phyloP scores from a whole-genome alignment of 2,113 vertebrate species.

The Brachypodius melanocephalos region DNA sequence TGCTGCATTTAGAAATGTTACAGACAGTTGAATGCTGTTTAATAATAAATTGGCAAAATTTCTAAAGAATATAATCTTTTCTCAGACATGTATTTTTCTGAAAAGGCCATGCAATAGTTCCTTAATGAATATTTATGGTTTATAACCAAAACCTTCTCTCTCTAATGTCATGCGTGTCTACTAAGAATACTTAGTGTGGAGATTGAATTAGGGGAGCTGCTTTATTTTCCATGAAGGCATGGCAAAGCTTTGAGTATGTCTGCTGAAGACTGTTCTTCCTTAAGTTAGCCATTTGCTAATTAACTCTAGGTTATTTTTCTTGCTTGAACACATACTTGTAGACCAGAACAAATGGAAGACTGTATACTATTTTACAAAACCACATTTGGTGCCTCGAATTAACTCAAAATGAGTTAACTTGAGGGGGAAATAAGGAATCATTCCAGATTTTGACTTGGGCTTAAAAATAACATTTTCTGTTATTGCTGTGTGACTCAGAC shows the following conservation, averaged over 20 bases:
- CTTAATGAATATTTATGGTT: slow-evolving; percentile 10
- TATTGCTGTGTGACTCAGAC: neutral
- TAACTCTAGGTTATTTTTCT: neutral
- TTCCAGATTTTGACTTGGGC: neutral
- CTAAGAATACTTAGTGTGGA: neutral
- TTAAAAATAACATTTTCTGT: neutral
- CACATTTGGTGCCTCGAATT: neutral
- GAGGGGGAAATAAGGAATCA: neutral
- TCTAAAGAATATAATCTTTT: neutral
- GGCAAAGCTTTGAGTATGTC: neutral
- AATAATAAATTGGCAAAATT: slow-evolving; percentile 6
- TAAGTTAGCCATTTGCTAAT: slow-evolving; percentile 10
- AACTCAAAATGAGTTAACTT: neutral
- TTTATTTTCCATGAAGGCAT: slow-evolving; percentile 2
- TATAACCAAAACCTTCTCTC: neutral
- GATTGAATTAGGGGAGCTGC: neutral
- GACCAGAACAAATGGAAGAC: neutral
- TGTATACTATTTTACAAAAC: neutral
- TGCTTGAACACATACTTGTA: neutral
- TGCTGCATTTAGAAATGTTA: slow-evolving; percentile 30
- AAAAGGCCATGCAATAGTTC: neutral
- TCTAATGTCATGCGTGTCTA: neutral
- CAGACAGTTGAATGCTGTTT: slow-evolving; percentile 3
- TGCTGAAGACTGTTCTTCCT: neutral
- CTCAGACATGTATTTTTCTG: neutral